A percentile compares a stretch with the other conserved stretches of the same genome.
phyloP scores from a whole-genome alignment of 2,797 vertebrate species.

The Myiothlypis chrysogaster region DNA sequence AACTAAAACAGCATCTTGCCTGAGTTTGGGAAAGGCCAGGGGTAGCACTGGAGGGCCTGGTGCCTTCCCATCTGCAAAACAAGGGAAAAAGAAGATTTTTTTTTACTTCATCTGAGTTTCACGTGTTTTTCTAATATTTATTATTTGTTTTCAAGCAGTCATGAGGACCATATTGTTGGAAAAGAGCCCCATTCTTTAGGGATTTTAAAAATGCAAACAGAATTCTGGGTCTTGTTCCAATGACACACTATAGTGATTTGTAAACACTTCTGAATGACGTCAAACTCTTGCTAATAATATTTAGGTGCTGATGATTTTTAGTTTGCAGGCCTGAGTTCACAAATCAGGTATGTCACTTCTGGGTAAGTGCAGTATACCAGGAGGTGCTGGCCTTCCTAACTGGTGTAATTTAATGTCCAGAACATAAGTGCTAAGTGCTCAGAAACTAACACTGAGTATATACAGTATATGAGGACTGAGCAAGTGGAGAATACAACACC shows the following conservation, averaged over 20 bases:
- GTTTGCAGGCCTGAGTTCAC: not conserved
- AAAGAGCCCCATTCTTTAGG: not conserved
- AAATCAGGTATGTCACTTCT: not conserved
- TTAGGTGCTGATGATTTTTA: not conserved
- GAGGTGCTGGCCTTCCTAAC: not conserved
- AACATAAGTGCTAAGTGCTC: not conserved
- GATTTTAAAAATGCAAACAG: not conserved
- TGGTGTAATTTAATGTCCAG: not conserved
- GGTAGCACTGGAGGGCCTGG: not conserved
- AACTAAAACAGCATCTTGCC: not conserved
- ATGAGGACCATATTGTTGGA: not conserved
- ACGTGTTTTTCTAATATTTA: not conserved
- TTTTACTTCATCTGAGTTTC: not conserved
- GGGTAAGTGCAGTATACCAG: not conserved
- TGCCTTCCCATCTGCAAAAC: not conserved
- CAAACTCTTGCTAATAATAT: not conserved
- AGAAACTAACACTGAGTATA: not conserved
- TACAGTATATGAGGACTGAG: not conserved
- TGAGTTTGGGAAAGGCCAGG: not conserved
- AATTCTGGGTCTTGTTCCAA: not conserved
- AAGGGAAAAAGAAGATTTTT: not conserved
- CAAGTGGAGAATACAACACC: not conserved
- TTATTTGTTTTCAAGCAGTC: not conserved
- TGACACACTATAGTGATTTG: not conserved
- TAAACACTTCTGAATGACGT: not conserved